These are phyloP conservation scores for Catharus minimus DNA, from an alignment of 2,113 vertebrate genomes.

Conservation along the genomic window DNA sequence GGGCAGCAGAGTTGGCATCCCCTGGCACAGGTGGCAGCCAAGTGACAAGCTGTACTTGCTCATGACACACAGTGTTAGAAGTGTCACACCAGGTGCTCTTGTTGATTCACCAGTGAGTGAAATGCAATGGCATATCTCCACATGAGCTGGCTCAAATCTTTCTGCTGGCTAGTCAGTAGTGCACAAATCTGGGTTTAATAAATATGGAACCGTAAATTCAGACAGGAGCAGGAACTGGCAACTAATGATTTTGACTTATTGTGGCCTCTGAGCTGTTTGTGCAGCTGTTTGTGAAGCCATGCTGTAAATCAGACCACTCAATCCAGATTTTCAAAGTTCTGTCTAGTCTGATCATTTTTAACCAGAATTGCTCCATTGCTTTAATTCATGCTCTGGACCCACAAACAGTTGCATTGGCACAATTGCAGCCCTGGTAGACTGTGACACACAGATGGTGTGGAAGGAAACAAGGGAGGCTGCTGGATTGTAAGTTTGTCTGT, in stretches of 20 bases:
- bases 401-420: neutral
- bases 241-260: constrained; percentile 6
- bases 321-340: neutral
- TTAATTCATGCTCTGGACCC: neutral
- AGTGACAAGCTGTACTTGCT: neutral
- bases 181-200: constrained; percentile 37
- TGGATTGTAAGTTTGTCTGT: neutral
- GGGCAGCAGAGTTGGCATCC: neutral
- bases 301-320: neutral
- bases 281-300: neutral
- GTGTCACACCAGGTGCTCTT: neutral
- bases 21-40: neutral
- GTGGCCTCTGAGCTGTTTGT: constrained; percentile 8
- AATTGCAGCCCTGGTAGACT: neutral
- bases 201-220: constrained; percentile 16
- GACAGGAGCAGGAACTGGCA: constrained; percentile 3
- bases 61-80: neutral
- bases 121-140: neutral
- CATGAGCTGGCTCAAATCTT: neutral
- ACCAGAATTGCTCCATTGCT: neutral
- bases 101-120: neutral
- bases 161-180: constrained; percentile 4
- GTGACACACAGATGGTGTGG: neutral
- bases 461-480: neutral
- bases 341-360: neutral